phyloP scores from a whole-genome alignment of 2,797 vertebrate species.

The Pseudochirops corinnae region DNA sequence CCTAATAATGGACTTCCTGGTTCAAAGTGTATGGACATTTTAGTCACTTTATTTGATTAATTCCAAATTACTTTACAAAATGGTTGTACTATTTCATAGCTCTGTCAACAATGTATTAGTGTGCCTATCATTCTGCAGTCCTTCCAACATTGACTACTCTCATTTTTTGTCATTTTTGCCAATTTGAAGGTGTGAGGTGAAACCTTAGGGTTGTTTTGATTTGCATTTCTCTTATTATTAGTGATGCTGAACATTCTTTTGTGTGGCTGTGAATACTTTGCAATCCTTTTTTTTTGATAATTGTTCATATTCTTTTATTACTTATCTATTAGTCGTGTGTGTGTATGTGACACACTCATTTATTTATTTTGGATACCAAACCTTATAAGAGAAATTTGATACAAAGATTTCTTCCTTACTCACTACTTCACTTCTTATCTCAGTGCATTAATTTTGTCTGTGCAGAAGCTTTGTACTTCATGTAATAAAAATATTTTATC shows the following conservation, averaged over 20 bases:
- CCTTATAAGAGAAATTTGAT: background rate
- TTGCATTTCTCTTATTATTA: background rate
- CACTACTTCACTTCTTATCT: background rate
- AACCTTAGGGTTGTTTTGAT: background rate
- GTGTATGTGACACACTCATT: background rate
- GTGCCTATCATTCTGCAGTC: background rate
- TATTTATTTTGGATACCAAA: background rate
- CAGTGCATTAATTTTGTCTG: background rate
- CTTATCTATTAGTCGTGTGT: background rate
- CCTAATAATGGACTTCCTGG: background rate
- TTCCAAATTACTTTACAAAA: background rate
- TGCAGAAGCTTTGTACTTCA: background rate
- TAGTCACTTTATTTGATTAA: background rate
- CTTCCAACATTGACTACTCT: background rate
- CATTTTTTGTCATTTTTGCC: background rate
- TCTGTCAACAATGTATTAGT: background rate
- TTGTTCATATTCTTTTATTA: background rate
- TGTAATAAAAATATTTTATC: background rate
- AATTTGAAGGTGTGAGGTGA: background rate
- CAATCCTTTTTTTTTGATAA: background rate
- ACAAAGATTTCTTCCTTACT: background rate
- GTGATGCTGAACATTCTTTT: background rate
- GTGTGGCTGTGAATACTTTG: background rate
- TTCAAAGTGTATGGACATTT: background rate
- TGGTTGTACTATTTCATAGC: background rate